Evolutionary conservation across 2,888 invertebrate species (phyloP).

Genomic region (Drosophila pseudotalamancana): DNA sequence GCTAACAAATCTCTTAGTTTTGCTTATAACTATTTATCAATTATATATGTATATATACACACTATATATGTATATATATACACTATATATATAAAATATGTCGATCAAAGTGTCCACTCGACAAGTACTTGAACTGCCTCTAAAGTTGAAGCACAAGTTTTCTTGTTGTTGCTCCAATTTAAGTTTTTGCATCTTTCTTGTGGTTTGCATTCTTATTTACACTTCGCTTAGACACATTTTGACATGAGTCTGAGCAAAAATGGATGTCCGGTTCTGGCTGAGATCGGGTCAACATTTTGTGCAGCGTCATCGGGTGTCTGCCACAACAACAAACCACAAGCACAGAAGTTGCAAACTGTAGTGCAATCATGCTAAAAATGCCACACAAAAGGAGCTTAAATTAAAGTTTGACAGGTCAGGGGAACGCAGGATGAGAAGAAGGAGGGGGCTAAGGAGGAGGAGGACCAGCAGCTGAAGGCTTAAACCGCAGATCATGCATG

Average conservation of each 20-base stretch:
- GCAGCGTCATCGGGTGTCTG: constrained; percentile 60
- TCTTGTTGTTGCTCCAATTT: constrained; percentile 23
- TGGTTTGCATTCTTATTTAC: constrained; percentile 50
- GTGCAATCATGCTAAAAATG: constrained; percentile 60
- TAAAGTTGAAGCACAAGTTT: constrained; percentile 5
- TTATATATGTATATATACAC: neutral
- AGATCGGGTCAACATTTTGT: constrained; percentile 36
- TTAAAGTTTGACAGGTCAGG: constrained; percentile 55
- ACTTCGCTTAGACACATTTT: constrained; percentile 41
- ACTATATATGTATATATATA: neutral
- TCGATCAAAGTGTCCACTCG: neutral
- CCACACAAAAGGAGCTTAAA: constrained; percentile 65
- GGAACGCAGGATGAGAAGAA: neutral
- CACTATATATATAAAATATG: neutral
- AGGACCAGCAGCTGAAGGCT: neutral
- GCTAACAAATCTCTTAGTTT: no score
- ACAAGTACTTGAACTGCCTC: neutral
- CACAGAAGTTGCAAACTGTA: constrained; percentile 58
- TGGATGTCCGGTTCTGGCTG: constrained; percentile 22
- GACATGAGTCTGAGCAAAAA: constrained; percentile 37
- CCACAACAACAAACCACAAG: constrained; percentile 48
- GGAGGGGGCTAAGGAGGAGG: constrained; percentile 1
- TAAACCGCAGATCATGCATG: constrained; percentile 48
- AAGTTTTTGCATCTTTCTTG: constrained; percentile 42
- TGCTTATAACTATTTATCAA: neutral